phyloP scores from a whole-genome alignment of 2,113 vertebrate species.

The Catharus minimus region DNA sequence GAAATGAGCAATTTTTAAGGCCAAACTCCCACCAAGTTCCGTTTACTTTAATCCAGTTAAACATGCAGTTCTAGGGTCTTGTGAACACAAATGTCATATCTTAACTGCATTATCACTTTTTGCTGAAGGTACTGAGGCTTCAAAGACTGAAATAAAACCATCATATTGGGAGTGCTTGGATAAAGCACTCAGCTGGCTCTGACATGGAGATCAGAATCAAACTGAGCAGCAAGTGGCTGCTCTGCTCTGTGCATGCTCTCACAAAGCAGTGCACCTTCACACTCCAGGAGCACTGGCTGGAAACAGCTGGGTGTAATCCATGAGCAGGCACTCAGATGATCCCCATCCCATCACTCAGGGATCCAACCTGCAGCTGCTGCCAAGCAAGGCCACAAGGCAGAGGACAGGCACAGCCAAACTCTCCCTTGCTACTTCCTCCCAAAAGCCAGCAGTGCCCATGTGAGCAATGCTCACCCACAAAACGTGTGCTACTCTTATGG shows the following conservation, averaged over 20 bases:
- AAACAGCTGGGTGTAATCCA: accelerated
- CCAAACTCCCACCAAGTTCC: not conserved
- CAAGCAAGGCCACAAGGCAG: not conserved
- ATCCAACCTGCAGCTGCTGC: not conserved
- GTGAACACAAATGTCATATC: not conserved
- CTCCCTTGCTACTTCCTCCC: not conserved
- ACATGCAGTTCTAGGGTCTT: not conserved
- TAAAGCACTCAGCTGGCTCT: not conserved
- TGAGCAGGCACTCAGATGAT: not conserved
- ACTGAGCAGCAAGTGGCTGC: not conserved
- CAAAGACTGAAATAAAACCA: not conserved
- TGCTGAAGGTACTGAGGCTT: not conserved
- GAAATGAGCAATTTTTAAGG: not conserved
- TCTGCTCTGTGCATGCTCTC: not conserved
- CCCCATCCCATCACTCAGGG: not conserved
- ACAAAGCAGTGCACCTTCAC: accelerated
- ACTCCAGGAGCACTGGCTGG: accelerated
- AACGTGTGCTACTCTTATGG: not conserved
- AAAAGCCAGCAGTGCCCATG: not conserved
- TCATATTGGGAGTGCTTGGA: not conserved
- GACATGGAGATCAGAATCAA: not conserved
- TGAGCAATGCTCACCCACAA: not conserved
- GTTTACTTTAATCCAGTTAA: slow-evolving; percentile 22
- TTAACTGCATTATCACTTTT: slow-evolving; percentile 13
- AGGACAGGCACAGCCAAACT: not conserved